phyloP scores from a whole-genome alignment of 2,797 vertebrate species.

The Enteromius treurensis region DNA sequence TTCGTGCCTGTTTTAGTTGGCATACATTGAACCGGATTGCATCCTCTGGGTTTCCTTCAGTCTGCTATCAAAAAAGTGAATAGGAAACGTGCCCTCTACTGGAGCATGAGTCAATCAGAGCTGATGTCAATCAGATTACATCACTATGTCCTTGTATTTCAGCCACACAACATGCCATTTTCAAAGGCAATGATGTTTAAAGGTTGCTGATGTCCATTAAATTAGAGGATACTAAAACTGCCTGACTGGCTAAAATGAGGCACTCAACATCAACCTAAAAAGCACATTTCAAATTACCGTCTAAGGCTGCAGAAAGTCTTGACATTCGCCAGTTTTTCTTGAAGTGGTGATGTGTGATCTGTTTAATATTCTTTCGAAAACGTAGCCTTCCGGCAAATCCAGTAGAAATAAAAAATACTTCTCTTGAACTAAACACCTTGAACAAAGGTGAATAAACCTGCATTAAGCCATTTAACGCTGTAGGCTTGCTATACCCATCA shows the following conservation, averaged over 20 bases:
- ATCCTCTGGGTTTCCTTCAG: not conserved
- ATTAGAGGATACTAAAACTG: constrained; percentile 19
- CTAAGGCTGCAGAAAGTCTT: not conserved
- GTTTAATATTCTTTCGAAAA: not conserved
- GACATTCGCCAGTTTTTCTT: not conserved
- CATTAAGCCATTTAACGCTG: no score
- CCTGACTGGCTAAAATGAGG: not conserved
- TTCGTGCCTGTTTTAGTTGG: not conserved
- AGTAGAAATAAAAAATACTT: not conserved
- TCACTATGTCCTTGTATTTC: not conserved
- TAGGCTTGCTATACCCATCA: no score
- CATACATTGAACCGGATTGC: not conserved
- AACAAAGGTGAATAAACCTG: no score
- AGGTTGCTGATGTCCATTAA: constrained; percentile 35
- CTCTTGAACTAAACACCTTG: no score
- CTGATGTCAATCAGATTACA: not conserved
- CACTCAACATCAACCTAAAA: not conserved
- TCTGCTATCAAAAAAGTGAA: not conserved
- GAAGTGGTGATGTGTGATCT: not conserved
- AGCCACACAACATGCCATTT: constrained; percentile 58
- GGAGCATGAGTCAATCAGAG: not conserved
- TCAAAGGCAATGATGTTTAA: constrained; percentile 55
- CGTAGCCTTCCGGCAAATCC: not conserved
- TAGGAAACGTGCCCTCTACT: not conserved
- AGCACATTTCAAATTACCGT: constrained; percentile 18